Evolutionary conservation across 2,888 invertebrate genomes (phyloP).

Genomic region (Phortica okadai): DNA sequence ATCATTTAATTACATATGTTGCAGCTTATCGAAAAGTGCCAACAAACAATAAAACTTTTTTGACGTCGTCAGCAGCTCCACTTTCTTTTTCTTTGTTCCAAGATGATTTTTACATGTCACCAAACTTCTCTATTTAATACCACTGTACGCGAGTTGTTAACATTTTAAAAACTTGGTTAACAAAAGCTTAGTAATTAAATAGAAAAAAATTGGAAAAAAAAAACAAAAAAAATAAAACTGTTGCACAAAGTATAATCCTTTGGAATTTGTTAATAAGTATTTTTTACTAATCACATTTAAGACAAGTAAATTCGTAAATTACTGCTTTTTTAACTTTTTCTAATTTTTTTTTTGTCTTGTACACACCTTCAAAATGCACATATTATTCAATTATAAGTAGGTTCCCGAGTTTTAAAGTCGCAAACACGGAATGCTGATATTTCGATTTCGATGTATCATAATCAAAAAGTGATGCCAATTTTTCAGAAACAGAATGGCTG

Average conservation of each 20-base stretch:
- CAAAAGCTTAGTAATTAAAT: neutral
- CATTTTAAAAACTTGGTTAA: no score
- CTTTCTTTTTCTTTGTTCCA: neutral
- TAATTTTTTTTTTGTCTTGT: conserved; percentile 28
- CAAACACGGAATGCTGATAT: no score
- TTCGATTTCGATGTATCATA: no score
- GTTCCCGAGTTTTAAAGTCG: no score
- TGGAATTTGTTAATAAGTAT: neutral
- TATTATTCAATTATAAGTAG: conserved; percentile 67
- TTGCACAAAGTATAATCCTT: conserved; percentile 42
- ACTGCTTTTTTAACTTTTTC: conserved; percentile 30
- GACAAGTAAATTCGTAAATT: neutral
- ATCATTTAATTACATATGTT: neutral
- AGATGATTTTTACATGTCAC: neutral
- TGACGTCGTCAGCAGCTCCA: conserved; percentile 11
- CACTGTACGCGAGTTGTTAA: neutral
- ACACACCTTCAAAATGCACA: conserved; percentile 75
- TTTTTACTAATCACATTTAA: neutral
- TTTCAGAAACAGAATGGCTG: no score
- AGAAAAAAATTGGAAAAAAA: neutral
- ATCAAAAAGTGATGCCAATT: no score
- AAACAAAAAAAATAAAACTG: conserved; percentile 13
- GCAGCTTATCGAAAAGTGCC: conserved; percentile 13
- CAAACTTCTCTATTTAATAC: no score
- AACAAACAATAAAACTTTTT: conserved; percentile 7